Percentiles rank a stretch among this genome's conserved stretches.
phyloP scores from a whole-genome alignment of 1,140 invertebrate species.

The Calephelis virginiensis region DNA sequence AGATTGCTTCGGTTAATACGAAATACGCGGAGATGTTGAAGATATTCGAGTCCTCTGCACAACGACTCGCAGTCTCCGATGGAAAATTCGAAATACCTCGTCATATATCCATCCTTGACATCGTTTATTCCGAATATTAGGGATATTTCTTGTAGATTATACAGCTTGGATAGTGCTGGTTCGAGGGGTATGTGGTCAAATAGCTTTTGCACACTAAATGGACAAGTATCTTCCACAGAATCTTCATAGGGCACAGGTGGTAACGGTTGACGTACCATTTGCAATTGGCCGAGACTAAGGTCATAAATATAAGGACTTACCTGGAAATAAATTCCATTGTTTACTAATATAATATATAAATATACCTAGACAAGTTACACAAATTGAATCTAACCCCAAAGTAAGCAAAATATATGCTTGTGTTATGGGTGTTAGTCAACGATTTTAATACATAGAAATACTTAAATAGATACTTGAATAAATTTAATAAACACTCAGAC shows the following conservation, averaged over 20 bases:
- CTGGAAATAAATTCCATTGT: slow-evolving; percentile 35
- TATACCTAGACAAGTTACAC: no score
- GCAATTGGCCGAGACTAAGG: slow-evolving; percentile 57
- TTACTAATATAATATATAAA: background rate
- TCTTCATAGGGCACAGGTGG: slow-evolving; percentile 45
- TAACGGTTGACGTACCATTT: slow-evolving; percentile 57
- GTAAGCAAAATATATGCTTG: no score
- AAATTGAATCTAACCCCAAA: no score
- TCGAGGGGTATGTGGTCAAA: slow-evolving; percentile 70
- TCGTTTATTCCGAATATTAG: slow-evolving; percentile 66
- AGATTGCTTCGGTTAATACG: slow-evolving; percentile 70
- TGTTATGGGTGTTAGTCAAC: no score
- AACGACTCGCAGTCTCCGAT: slow-evolving; percentile 62
- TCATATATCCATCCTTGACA: slow-evolving; percentile 48
- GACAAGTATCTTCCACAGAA: slow-evolving; percentile 55
- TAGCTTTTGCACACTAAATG: slow-evolving; percentile 54
- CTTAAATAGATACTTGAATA: no score
- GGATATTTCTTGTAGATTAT: slow-evolving; percentile 65
- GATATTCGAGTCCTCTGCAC: slow-evolving; percentile 61
- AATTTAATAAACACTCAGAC: no score
- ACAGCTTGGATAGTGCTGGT: slow-evolving; percentile 51
- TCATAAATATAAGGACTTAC: slow-evolving; percentile 66
- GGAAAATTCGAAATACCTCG: slow-evolving; percentile 68
- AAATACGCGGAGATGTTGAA: slow-evolving; percentile 56
- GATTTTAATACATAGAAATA: no score